Base-by-base conservation (phyloP, 2,113 vertebrate genomes). In the Ageneiosus marmoratus region DNA sequence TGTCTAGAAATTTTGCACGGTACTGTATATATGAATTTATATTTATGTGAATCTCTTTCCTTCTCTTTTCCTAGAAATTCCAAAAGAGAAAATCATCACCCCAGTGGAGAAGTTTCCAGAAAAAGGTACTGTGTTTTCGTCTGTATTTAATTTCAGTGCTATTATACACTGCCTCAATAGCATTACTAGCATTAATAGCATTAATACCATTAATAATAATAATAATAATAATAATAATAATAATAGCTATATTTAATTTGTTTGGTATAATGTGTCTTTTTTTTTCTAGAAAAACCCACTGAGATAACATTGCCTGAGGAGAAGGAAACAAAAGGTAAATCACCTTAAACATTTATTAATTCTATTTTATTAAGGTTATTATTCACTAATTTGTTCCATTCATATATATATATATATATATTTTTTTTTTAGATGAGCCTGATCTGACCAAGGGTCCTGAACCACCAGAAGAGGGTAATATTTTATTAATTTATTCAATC, bases 381-480 rank as follows among this genome's bases (percentile, higher is more conserved):
- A 12, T 1, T 41, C 29, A 46, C n/a, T 83, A 24, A 60, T 20
- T 29, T 37, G 1, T 55, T 81, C 22, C 4, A 27, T 32, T 72
- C 11, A 34, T 67, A 9, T 16, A 16, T 34, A 12, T 65, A 24
- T 62, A 37, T n/a, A n/a, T n/a, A n/a, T n/a, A n/a, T n/a, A 3
- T 41, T 81, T 34, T 80, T 83, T 22, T 8, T 48, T 55, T n/a
- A 86, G 85, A 86, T 74, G 86, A 85, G n/a, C 75, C 83, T 41
- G 83, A 82, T 7, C 22, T 82, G 27, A 51, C 75, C 82, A 83
- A 84, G 65, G 85, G 83, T 56, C 50, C 74, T 55, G 65, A 84
- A 65, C 80, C 62, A 53, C 48, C 77, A 37, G 83, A 86, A 81
- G 83, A 86, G 55, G 87, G 88, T 89, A 53, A 55, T 7, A 3